Evolutionary conservation across 2,797 vertebrate species (phyloP).

Genomic region (Sebastes wilsoni): DNA sequence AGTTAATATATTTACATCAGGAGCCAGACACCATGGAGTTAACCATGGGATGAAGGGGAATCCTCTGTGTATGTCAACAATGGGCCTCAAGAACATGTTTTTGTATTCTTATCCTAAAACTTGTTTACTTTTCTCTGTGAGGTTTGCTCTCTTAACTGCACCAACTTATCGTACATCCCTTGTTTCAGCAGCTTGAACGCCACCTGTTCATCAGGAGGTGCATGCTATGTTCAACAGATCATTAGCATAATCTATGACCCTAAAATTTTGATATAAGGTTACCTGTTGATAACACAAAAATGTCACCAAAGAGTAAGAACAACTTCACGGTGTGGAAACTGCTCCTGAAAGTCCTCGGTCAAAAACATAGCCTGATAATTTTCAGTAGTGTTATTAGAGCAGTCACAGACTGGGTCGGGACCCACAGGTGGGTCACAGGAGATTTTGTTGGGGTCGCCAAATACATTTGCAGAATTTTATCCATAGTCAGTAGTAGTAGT

Average conservation of each 20-base stretch:
- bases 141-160: not conserved
- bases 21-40: not conserved
- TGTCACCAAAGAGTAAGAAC: not conserved
- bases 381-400: not conserved
- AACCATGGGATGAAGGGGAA: not conserved
- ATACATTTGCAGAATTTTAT: too few relatives aligned
- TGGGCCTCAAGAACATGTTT: too few relatives aligned
- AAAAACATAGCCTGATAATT: not conserved
- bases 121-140: not conserved
- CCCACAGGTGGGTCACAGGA: too few relatives aligned
- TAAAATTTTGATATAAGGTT: not conserved
- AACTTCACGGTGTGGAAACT: not conserved
- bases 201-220: not conserved
- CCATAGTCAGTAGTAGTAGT: too few relatives aligned
- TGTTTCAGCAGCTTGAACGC: not conserved
- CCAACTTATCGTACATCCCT: not conserved
- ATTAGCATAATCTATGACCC: not conserved
- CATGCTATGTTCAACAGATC: not conserved
- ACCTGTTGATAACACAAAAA: not conserved
- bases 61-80: too few relatives aligned
- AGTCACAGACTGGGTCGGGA: too few relatives aligned
- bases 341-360: not conserved
- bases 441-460: too few relatives aligned
- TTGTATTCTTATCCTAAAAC: not conserved
- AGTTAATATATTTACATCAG: constrained; percentile 11